Evolutionary conservation across 2,888 invertebrate genomes (phyloP).

Genomic region (Scaptomyza reducta): DNA sequence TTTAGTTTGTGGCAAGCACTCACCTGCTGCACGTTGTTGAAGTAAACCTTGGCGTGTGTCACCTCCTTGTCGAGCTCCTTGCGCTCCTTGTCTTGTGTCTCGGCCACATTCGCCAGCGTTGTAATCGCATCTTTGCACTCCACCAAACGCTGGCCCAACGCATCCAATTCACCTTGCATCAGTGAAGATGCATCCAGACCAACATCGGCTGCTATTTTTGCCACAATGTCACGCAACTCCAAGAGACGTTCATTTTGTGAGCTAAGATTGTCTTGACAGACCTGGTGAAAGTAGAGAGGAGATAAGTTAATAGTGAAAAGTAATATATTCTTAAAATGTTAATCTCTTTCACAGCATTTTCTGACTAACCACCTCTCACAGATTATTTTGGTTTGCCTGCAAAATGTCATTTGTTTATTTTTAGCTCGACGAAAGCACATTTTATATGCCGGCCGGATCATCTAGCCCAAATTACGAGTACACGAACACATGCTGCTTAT

Average conservation of each 20-base stretch:
- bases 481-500: conserved; percentile 43
- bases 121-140: conserved; percentile 91
- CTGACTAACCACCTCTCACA: not conserved
- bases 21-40: conserved; percentile 91
- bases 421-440: conserved; percentile 31
- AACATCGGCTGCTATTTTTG: conserved; percentile 91
- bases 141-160: conserved; percentile 89
- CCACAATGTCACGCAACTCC: conserved; percentile 90
- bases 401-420: conserved; percentile 57
- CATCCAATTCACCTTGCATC: conserved; percentile 91
- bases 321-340: not conserved
- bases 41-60: conserved; percentile 86
- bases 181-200: conserved; percentile 89
- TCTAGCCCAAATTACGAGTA: conserved; percentile 11
- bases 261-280: conserved; percentile 90
- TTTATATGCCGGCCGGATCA: conserved; percentile 4
- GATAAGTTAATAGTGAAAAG: not conserved
- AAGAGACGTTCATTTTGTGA: conserved; percentile 88
- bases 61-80: conserved; percentile 86
- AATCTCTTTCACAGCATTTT: not conserved
- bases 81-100: conserved; percentile 87
- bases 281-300: conserved; percentile 84
- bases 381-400: conserved; percentile 22
- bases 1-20: conserved; percentile 60
- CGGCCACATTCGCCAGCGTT: conserved; percentile 90